Base-by-base conservation (phyloP, 2,113 vertebrate genomes). In the Seriola quinqueradiata region DNA sequence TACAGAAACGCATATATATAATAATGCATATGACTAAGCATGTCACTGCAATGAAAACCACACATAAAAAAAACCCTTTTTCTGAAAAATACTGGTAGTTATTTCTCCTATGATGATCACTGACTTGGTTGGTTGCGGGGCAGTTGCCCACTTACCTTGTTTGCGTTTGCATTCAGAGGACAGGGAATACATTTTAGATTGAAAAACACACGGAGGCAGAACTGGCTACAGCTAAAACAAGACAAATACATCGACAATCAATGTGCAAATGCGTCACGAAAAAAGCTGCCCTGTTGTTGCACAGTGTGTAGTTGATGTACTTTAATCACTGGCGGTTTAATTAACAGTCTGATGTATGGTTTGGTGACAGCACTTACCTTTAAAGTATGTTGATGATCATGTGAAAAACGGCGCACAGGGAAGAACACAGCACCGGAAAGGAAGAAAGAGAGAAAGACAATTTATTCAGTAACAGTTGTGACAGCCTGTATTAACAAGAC, bases 301-400 rank as follows among this genome's bases (percentile, higher is more conserved):
- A 76, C 60, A 64, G 32, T 19, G 57, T 69, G 60, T 23, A 59
- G 60, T 6, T 21, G 28, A 77, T 32, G 17, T 25, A 32, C 70
- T 80, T 64, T 8, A 58, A 83, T 72, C n/a, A 61, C 12, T 0
- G 52, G 40, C 21, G 23, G 42, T 63, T 72, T 44, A 70, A 25
- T 42, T 44, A 40, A 38, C 13, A 36, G 67, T 34, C 1, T 63
- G 58, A 61, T 0, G 64, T 76, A 32, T n/a, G 57, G 17, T 69
- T 72, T 55, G 23, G 36, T 19, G 42, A 71, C 55, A 60, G 38
- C 46, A 50, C 89, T 91, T 88, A 92, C 91, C 91, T 93, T 77
- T 74, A 77, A 65, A 70, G 79, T 4, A 23, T 23, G 70, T n/a
- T 52, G 55, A 59, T 25, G 21, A 75, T 59, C 32, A 79, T 32